Base-by-base conservation (phyloP, 2,113 vertebrate genomes). In the Notothenia coriiceps region DNA sequence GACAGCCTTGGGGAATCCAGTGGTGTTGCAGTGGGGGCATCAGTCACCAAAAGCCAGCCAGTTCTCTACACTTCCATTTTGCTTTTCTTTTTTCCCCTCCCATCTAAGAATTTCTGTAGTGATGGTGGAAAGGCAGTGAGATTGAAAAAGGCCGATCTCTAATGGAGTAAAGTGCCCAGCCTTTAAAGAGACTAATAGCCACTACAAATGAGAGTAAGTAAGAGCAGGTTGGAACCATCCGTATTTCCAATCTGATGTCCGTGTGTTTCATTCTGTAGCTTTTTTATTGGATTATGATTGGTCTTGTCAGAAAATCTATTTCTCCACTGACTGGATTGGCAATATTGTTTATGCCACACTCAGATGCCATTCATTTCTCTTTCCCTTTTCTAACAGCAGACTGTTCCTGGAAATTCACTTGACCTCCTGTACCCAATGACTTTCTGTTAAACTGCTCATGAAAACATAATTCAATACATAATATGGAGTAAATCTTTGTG, bases 361-460 rank as follows among this genome's bases (percentile, higher is more conserved):
- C 4, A 18, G 70, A 8, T n/a, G 18, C 25, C 56, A 55, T 59
- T 78, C 22, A 61, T 71, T 74, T n/a, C 44, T 52, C 52, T 13
- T 61, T 60, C 40, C 52, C n/a, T 74, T 54, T 70, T 69, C 60
- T 51, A 72, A 86, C 18, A 70, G 63, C 70, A 55, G 59, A 35
- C 72, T 82, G 73, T 71, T 66, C 43, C 46, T 66, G 35, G 8
- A n/a, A 56, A 85, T 82, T 88, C 74, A 77, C 75, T 84, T 86
- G 82, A 88, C 71, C 86, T 61, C 50, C 40, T 63, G 50, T 63
- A 51, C 67, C 67, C 85, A 80, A 75, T 71, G 70, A 63, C 79
- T 85, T 82, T 83, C 82, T 80, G 74, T 76, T 86, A 57, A 82
- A 81, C 54, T 68, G 76, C 51, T 79, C 72, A 78, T 22, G 47